These are phyloP conservation scores for Parnassius smintheus DNA, from an alignment of 2,888 invertebrate genomes.

Conservation along the genomic window DNA sequence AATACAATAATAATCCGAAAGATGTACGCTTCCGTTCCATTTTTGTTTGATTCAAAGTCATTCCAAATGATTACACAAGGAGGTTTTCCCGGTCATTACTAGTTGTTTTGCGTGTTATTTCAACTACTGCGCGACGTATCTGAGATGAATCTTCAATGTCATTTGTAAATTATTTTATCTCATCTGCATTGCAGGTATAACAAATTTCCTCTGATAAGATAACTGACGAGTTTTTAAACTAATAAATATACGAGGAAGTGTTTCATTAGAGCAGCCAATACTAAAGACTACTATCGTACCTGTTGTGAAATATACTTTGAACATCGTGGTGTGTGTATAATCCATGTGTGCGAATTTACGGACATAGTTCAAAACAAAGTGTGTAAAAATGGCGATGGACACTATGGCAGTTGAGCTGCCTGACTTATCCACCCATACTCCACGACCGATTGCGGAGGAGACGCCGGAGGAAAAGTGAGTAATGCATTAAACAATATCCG, in stretches of 20 bases:
- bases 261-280: not conserved
- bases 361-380: constrained; percentile 38
- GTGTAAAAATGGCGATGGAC: constrained; percentile 72
- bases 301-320: constrained; percentile 1
- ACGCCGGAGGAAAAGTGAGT: constrained; percentile 77
- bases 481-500: no score
- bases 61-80: no score
- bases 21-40: not conserved
- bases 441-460: constrained; percentile 62
- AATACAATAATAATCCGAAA: not conserved
- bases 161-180: constrained; percentile 11
- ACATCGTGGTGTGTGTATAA: constrained; percentile 16
- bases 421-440: constrained; percentile 61
- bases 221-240: not conserved
- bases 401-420: constrained; percentile 78
- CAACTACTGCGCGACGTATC: no score
- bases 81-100: no score
- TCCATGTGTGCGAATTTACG: constrained; percentile 42
- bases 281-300: not conserved
- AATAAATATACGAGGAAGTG: not conserved
- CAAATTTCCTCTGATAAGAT: constrained; percentile 22
- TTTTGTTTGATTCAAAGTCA: no score
- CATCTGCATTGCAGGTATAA: constrained; percentile 24
- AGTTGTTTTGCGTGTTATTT: no score
- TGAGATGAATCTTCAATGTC: constrained; percentile 2